Conservation (phyloP, 2,797 vertebrate species). For the Myotis daubentonii region DNA sequence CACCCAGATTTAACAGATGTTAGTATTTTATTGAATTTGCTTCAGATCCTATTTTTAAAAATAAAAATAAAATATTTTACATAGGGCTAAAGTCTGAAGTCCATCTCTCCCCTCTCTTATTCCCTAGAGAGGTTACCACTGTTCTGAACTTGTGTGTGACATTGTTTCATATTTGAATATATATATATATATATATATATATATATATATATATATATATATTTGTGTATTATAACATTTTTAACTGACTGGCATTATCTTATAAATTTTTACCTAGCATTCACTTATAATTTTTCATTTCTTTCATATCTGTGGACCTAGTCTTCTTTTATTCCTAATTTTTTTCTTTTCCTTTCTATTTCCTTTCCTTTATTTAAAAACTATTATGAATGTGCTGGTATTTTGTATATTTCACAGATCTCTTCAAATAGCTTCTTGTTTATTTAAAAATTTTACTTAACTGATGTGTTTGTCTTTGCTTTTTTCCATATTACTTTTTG, state of each 20-base stretch:
- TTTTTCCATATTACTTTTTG: background rate
- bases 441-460: background rate
- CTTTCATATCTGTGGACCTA: background rate
- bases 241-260: background rate
- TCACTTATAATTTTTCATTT: conserved; percentile 34
- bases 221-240: background rate
- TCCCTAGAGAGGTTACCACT: background rate
- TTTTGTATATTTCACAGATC: background rate
- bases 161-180: background rate
- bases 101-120: background rate
- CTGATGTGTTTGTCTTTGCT: background rate
- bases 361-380: conserved; percentile 1
- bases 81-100: background rate
- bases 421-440: background rate
- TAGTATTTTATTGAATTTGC: conserved; percentile 63
- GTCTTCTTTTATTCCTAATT: background rate
- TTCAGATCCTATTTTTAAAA: conserved; percentile 57
- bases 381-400: background rate
- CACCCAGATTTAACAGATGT: conserved; percentile 78
- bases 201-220: background rate
- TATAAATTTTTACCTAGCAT: background rate
- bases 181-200: no score
- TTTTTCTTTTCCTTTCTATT: background rate
- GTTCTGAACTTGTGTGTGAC: background rate
- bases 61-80: conserved; percentile 52